These are phyloP conservation scores for Macrosiphum euphorbiae DNA, from an alignment of 2,888 invertebrate genomes.

Conservation along the genomic window DNA sequence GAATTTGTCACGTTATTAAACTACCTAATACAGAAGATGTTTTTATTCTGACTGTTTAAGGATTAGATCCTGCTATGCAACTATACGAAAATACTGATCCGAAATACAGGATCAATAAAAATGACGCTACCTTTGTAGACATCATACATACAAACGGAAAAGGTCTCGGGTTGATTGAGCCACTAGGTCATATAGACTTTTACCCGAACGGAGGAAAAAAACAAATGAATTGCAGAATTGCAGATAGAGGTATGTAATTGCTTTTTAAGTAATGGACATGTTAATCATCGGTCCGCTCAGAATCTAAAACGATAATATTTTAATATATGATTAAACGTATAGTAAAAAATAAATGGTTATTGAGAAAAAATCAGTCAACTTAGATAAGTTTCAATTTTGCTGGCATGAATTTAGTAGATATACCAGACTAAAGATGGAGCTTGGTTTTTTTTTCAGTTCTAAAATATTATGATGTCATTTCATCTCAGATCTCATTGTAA, in stretches of 20 bases:
- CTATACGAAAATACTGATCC: constrained; percentile 10
- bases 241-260: neutral
- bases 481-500: neutral
- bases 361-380: neutral
- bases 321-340: neutral
- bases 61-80: constrained; percentile 37
- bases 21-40: neutral
- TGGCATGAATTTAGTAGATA: neutral
- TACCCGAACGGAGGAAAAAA: constrained; percentile 63
- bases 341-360: neutral
- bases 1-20: neutral
- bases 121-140: constrained; percentile 65
- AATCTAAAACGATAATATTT: too few species aligned
- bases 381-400: neutral
- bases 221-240: constrained; percentile 62
- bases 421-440: neutral
- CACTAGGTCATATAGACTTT: constrained; percentile 63
- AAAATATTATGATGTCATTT: neutral
- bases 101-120: constrained; percentile 46
- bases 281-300: neutral
- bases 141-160: constrained; percentile 64
- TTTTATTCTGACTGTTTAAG: neutral
- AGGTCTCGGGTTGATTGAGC: constrained; percentile 11
- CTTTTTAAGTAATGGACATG: too few species aligned
- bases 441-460: neutral